Evolutionary conservation across 2,888 invertebrate species (phyloP).

Genomic region (Aporophyla lueneburgensis): DNA sequence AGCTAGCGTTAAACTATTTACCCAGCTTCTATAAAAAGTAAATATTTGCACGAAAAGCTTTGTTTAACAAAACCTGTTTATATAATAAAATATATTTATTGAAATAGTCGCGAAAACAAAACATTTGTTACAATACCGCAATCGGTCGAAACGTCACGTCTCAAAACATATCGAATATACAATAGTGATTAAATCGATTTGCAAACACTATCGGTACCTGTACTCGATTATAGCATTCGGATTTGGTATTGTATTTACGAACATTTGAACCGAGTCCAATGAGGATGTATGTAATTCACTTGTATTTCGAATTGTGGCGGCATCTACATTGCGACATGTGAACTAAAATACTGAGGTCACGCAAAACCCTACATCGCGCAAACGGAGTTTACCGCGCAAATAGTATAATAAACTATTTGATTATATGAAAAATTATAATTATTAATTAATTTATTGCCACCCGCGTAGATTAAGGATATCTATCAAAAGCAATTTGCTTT

Average conservation of each 20-base stretch:
- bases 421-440: too few relatives aligned
- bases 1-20: slow-evolving; percentile 4
- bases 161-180: slow-evolving; percentile 38
- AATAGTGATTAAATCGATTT: slow-evolving; percentile 58
- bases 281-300: not conserved
- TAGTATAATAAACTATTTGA: too few relatives aligned
- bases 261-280: slow-evolving; percentile 12
- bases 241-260: slow-evolving; percentile 45
- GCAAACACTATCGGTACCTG: slow-evolving; percentile 53
- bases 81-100: slow-evolving; percentile 25
- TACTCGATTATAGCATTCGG: slow-evolving; percentile 51
- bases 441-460: too few relatives aligned
- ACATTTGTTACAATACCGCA: slow-evolving; percentile 48
- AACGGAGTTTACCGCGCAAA: too few relatives aligned
- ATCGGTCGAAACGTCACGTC: slow-evolving; percentile 58
- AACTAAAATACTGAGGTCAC: too few relatives aligned
- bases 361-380: too few relatives aligned
- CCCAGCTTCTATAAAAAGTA: not conserved
- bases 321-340: too few relatives aligned
- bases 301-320: not conserved
- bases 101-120: slow-evolving; percentile 34
- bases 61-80: slow-evolving; percentile 15
- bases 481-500: too few relatives aligned
- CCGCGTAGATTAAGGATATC: too few relatives aligned
- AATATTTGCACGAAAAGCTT: not conserved